Evolutionary conservation across 2,113 vertebrate genomes (phyloP).

Genomic region (Eurypyga helias): DNA sequence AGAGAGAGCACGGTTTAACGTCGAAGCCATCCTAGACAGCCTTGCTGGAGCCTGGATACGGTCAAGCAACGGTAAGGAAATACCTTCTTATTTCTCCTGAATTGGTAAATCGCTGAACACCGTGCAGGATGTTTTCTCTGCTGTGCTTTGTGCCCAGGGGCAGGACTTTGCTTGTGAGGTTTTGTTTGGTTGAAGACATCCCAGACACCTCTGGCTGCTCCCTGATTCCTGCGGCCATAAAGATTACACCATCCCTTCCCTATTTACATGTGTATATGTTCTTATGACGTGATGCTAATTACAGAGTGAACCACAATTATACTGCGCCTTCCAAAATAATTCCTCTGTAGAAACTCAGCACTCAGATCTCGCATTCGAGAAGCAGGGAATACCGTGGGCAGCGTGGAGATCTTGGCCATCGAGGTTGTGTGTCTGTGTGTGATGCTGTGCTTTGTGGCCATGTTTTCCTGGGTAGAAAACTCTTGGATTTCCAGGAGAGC

Average conservation of each 20-base stretch:
- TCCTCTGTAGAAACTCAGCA: background rate
- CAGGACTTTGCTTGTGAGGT: background rate
- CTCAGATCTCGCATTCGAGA: rapidly evolving
- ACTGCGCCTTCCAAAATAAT: rapidly evolving
- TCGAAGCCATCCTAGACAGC: rapidly evolving
- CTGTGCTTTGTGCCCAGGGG: rapidly evolving
- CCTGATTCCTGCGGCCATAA: rapidly evolving
- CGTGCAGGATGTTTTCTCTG: rapidly evolving
- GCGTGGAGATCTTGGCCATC: rapidly evolving
- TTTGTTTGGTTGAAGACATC: background rate
- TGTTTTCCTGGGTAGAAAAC: background rate
- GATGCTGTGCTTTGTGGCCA: rapidly evolving
- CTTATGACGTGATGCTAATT: rapidly evolving
- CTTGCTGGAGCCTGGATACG: rapidly evolving
- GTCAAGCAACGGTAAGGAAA: background rate
- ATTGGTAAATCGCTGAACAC: rapidly evolving
- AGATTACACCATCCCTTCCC: rapidly evolving
- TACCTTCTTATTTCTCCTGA: background rate
- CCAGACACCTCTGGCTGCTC: background rate
- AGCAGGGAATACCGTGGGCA: rapidly evolving
- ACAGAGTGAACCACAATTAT: background rate
- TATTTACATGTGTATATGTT: rapidly evolving
- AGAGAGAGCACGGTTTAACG: background rate
- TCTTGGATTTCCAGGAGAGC: background rate
- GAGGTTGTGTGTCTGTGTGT: background rate